Base-by-base conservation (phyloP, 2,113 vertebrate species). In the Uria aalge region DNA sequence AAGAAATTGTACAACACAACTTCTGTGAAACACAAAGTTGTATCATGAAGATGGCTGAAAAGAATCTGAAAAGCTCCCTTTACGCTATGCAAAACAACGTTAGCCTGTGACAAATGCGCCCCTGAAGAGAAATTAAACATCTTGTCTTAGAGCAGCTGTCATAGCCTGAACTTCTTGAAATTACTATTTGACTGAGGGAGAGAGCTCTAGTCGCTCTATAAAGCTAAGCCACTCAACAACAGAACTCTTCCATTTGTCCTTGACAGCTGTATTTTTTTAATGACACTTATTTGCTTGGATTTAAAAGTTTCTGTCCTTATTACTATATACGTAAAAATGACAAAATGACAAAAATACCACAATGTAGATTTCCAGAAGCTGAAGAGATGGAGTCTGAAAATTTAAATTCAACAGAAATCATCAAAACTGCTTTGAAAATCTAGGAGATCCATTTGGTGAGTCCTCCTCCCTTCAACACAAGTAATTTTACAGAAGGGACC, bases 51-150 rank as follows among this genome's bases (percentile, higher is more conserved):
- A 82, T 20, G 53, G 26, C 50, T 77, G 82, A 78, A 66, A 63
- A 60, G 34, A 80, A 66, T 34, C 50, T 63, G 55, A 87, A 87
- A 87, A 62, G 22, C 32, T 81, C 45, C 43, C 45, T 73, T 85
- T 89, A 38, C 14, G 50, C 43, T 36, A 66, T 55, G 43, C 21
- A 95, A 93, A 94, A 68, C 38, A 77, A 8, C 3, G 2, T 38
- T 69, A 95, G 83, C 18, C n/a, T 78, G 53, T 63, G 77, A 95
- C 71, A 85, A 96, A 94, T 62, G 30, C 48, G 73, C 53, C 95
- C 86, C 95, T 62, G 59, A 96, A 95, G 92, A 95, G 50, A 92
- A 95, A 91, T 92, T 91, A 92, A 95, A 76, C 62, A 73, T 87
- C 84, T 92, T 91, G 74, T 87, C 92, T 92, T 76, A 79, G 62